Base-by-base conservation (phyloP, 1,140 invertebrate species). In the Drosophila carrolli region DNA sequence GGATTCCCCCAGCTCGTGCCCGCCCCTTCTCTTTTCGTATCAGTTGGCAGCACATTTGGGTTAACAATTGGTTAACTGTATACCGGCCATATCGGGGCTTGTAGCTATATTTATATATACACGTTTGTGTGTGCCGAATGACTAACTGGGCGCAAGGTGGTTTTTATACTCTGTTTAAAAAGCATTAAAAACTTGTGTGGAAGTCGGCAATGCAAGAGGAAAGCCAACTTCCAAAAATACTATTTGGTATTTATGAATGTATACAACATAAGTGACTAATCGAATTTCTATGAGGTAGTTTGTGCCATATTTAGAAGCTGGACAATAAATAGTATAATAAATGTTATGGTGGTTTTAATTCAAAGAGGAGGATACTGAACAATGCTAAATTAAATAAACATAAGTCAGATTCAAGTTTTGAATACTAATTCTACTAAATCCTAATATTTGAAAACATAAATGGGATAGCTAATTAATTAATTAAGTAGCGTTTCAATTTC, bases 31-130 rank as follows among this genome's bases (percentile, higher is more conserved):
- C 44, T 53, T 48, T 65, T 78, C 61, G 78, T 70, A 78, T 83
- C 83, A 88, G 53, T 84, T 88, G 83, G 84, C 84, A 88, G 83
- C 83, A 88, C 84, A 88, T 89, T 89, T 88, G 84, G 83, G 83
- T 88, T 88, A 88, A 84, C 83, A 86, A 83, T 86, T 88, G 83
- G 82, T 85, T 85, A 85, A 85, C 78, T 86, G 78, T 85, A 74
- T 76, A 72, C 75, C 55, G 75, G 58, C 79, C 79, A 84, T 65
- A 81, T 71, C 58, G 65, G 50, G 68, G 65, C 75, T 75, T 54
- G 73, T 73, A 48, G 55, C 56, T 57, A 71, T 58, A 71, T 63
- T 61, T 78, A 71, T 79, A 62, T 50, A 50, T 27, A 27, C 44
- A 37, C 51, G 29, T 56, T 16, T 47, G 75, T 71, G 53, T 61